These are phyloP conservation scores for Tetramorium parvispinum DNA, from an alignment of 1,140 invertebrate genomes.

Conservation along the genomic window DNA sequence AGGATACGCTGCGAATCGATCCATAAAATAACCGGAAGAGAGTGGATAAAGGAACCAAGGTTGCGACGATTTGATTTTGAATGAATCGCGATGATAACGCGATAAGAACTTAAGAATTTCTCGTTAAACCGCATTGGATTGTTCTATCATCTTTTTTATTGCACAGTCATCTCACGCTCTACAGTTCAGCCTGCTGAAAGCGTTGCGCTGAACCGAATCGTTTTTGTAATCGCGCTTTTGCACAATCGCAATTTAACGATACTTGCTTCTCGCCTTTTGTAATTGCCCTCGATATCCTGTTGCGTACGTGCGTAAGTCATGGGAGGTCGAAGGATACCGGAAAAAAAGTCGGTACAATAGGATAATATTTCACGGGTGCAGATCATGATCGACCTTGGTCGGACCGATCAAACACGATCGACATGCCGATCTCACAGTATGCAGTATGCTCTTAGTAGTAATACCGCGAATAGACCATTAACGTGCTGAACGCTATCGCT, in stretches of 20 bases:
- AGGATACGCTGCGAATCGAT: background rate
- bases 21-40: background rate
- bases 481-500: constrained; percentile 2
- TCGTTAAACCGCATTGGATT: background rate
- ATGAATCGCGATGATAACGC: background rate
- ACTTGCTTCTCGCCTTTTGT: constrained; percentile 47
- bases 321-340: constrained; percentile 23
- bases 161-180: constrained; percentile 10
- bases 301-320: constrained; percentile 52
- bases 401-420: constrained; percentile 64
- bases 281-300: constrained; percentile 51
- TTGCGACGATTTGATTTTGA: background rate
- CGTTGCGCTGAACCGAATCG: constrained; percentile 5
- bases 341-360: constrained; percentile 72
- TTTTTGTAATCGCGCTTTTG: constrained; percentile 47
- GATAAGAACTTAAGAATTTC: background rate
- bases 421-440: constrained; percentile 63
- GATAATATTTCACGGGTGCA: constrained; percentile 78
- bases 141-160: background rate
- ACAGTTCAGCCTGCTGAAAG: background rate
- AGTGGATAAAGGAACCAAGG: background rate
- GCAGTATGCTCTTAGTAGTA: constrained; percentile 2
- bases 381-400: constrained; percentile 73
- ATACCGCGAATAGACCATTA: constrained; percentile 43
- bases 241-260: constrained; percentile 55